phyloP scores from a whole-genome alignment of 2,797 vertebrate species.

The Carduelis carduelis region DNA sequence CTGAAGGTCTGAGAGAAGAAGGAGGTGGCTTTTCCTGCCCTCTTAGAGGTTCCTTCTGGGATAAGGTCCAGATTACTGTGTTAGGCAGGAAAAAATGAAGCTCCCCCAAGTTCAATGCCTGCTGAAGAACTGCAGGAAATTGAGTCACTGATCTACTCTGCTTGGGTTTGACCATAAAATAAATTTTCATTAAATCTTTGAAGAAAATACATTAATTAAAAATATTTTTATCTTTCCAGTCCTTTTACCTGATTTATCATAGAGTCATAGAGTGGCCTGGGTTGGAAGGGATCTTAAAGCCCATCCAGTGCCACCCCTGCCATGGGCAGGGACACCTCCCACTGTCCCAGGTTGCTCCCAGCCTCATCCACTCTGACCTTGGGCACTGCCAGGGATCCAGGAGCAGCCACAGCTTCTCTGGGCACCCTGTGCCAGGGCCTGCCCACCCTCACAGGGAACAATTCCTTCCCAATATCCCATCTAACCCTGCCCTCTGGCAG shows the following conservation, averaged over 20 bases:
- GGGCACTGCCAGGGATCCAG: neutral
- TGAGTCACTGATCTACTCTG: neutral
- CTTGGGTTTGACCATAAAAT: neutral
- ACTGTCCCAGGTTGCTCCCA: rapidly evolving
- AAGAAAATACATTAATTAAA: neutral
- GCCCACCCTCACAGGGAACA: rapidly evolving
- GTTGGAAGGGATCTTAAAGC: neutral
- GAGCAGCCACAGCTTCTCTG: neutral
- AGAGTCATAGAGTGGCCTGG: neutral
- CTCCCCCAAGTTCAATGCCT: neutral
- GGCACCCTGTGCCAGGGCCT: neutral
- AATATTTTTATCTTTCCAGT: neutral
- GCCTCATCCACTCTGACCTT: rapidly evolving
- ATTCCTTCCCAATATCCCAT: neutral
- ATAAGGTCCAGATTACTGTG: neutral
- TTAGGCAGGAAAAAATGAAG: neutral
- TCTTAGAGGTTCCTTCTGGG: neutral
- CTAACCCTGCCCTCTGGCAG: rapidly evolving
- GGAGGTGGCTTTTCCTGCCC: neutral
- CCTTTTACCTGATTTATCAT: neutral
- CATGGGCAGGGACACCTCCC: neutral
- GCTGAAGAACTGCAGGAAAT: neutral
- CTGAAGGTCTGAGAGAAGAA: neutral
- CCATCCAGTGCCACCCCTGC: neutral
- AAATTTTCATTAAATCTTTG: neutral